Evolutionary conservation across 2,113 vertebrate species (phyloP).

Genomic region (Perca fluviatilis): DNA sequence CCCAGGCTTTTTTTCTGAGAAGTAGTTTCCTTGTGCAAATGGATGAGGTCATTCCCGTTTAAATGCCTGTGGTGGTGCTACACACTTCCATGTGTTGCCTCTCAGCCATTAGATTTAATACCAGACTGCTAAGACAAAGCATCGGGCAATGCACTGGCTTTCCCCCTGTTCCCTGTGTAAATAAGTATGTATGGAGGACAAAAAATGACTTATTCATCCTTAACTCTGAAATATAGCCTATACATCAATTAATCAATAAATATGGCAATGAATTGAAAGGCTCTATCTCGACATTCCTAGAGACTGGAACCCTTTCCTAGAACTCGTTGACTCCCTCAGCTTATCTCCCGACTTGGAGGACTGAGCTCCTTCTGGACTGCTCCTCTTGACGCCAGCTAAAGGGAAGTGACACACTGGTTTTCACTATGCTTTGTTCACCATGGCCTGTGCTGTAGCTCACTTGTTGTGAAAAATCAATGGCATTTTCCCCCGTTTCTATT

Average conservation of each 20-base stretch:
- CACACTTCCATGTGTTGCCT: constrained; percentile 15
- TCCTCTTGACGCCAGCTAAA: no score
- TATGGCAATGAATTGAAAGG: not conserved
- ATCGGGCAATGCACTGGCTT: not conserved
- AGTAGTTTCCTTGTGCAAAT: constrained; percentile 42
- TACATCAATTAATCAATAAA: no score
- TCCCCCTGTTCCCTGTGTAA: not conserved
- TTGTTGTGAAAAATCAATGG: no score
- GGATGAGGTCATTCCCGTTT: constrained; percentile 45
- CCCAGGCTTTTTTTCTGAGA: constrained; percentile 26
- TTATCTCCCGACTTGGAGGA: no score
- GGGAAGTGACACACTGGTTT: no score
- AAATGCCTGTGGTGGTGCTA: constrained; percentile 19
- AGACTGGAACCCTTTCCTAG: no score
- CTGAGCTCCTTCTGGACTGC: no score
- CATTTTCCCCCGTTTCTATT: not conserved
- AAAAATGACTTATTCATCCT: not conserved
- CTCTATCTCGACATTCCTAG: no score
- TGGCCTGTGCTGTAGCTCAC: no score
- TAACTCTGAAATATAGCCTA: not conserved
- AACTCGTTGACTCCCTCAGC: no score
- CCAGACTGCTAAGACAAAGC: constrained; percentile 16
- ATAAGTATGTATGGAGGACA: not conserved
- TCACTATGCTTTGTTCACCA: no score
- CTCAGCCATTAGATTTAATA: not conserved